phyloP scores from a whole-genome alignment of 53 echinoderm and acorn worm genomes.

The Luidia sarsii region DNA sequence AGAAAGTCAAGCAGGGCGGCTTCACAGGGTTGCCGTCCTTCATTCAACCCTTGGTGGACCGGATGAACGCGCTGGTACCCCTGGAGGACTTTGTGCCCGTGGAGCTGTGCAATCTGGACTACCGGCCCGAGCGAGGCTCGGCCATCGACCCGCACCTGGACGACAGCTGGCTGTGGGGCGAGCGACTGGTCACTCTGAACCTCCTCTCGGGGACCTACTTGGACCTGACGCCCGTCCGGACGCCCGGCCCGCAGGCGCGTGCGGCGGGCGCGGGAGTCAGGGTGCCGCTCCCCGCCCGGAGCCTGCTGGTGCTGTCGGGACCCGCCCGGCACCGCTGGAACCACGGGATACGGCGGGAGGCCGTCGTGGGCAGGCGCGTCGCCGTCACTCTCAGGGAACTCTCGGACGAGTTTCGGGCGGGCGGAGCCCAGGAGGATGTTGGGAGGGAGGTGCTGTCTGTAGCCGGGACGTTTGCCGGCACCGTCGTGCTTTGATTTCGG shows the following conservation, averaged over 20 bases:
- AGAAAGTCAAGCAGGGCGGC: conserved; percentile 71
- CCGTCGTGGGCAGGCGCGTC: conserved; percentile 76
- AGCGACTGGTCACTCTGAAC: conserved; percentile 88
- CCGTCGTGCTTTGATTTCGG: conserved; percentile 55
- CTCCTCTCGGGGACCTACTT: conserved; percentile 80
- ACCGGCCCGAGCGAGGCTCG: conserved; percentile 81
- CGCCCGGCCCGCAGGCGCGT: not conserved
- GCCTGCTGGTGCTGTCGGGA: conserved; percentile 70
- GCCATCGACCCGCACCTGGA: conserved; percentile 92
- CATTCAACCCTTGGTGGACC: conserved; percentile 65
- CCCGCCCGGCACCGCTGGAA: conserved; percentile 84
- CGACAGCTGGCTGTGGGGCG: conserved; percentile 96
- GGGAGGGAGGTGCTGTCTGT: conserved; percentile 73
- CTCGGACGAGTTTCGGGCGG: conserved; percentile 67
- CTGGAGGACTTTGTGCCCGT: conserved; percentile 74
- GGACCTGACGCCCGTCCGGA: conserved; percentile 44
- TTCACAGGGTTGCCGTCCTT: conserved; percentile 85
- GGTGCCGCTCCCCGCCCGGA: conserved; percentile 69
- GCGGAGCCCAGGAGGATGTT: conserved; percentile 56
- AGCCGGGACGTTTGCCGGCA: conserved; percentile 72
- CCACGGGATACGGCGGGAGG: conserved; percentile 79
- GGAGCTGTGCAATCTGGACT: conserved; percentile 93
- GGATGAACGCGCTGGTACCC: conserved; percentile 42
- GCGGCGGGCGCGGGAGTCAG: not conserved
- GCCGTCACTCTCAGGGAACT: conserved; percentile 91